These are phyloP conservation scores for Willisornis vidua DNA, from an alignment of 2,113 vertebrate genomes.

Conservation along the genomic window DNA sequence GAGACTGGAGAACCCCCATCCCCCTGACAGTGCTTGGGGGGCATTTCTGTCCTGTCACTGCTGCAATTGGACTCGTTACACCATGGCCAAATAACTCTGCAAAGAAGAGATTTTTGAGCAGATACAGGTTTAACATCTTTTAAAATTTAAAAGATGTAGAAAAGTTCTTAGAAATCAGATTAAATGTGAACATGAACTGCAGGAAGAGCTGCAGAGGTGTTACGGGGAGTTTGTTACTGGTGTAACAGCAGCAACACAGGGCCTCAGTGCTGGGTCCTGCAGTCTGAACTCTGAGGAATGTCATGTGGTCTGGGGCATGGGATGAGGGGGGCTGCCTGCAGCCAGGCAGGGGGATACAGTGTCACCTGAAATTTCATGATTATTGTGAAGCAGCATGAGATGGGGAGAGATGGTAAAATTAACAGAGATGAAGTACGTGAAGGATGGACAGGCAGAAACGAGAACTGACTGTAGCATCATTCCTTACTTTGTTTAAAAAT, in stretches of 20 bases:
- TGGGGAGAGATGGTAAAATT: background rate
- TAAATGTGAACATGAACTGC: background rate
- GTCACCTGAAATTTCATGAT: background rate
- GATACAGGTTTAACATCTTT: background rate
- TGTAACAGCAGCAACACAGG: accelerated
- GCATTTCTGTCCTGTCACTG: accelerated
- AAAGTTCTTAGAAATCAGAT: background rate
- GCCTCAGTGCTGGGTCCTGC: background rate
- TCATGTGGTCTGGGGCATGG: accelerated
- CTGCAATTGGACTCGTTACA: background rate
- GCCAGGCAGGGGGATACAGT: background rate
- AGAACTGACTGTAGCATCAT: background rate
- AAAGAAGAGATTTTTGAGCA: background rate
- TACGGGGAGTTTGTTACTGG: background rate
- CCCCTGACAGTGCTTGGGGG: background rate
- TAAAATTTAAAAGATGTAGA: background rate
- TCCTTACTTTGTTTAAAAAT: background rate
- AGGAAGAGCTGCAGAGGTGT: background rate
- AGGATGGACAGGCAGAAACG: background rate
- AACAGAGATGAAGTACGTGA: background rate
- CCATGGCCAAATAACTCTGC: background rate
- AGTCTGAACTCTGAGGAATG: background rate
- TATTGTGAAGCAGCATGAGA: background rate
- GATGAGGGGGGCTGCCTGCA: background rate
- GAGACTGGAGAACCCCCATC: background rate